phyloP scores from a whole-genome alignment of 2,888 invertebrate species.

The Drosophila suboccidentalis region DNA sequence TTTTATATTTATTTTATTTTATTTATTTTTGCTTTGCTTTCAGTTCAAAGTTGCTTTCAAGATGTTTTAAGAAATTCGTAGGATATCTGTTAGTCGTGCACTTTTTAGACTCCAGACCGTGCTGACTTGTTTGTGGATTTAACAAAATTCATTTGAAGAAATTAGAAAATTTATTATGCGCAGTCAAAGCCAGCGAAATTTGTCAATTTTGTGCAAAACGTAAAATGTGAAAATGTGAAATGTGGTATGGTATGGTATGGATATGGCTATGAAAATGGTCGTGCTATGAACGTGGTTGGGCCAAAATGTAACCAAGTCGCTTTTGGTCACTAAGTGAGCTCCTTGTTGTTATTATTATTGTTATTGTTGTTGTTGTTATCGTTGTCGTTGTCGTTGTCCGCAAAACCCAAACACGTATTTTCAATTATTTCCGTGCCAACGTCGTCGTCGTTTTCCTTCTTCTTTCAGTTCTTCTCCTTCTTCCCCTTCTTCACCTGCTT shows the following conservation, averaged over 20 bases:
- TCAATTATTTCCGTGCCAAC: constrained; percentile 82
- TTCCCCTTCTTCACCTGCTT: not conserved
- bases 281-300: not conserved
- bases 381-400: constrained; percentile 62
- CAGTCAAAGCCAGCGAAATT: constrained; percentile 60
- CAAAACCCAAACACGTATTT: constrained; percentile 83
- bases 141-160: constrained; percentile 71
- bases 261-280: not conserved
- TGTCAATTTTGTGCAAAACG: constrained; percentile 58
- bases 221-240: constrained; percentile 1
- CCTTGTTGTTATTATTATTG: constrained; percentile 27
- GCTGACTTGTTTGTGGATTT: constrained; percentile 38
- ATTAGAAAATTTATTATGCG: constrained; percentile 72
- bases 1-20: no score
- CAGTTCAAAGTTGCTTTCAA: no score
- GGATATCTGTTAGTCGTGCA: not conserved
- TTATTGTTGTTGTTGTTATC: constrained; percentile 27
- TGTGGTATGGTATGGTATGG: not conserved
- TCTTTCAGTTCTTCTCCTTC: not conserved
- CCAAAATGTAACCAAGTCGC: constrained; percentile 20
- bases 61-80: not conserved
- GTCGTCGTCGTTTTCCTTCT: constrained; percentile 39
- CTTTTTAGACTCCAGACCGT: not conserved
- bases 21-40: no score
- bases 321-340: constrained; percentile 54